Evolutionary conservation across 2,888 invertebrate species (phyloP).

Genomic region (Eledona agricola): DNA sequence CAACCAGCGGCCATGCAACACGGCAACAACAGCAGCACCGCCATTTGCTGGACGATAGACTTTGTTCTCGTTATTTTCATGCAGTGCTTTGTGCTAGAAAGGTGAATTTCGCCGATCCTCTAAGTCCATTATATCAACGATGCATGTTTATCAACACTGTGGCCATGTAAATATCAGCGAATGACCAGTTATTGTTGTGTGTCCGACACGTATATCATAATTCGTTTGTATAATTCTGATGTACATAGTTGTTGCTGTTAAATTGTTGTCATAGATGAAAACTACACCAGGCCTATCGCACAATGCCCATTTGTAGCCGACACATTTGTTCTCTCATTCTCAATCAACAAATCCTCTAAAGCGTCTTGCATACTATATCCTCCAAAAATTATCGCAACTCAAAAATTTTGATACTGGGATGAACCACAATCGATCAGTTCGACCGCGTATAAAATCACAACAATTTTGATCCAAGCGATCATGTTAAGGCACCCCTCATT

Average conservation of each 20-base stretch:
- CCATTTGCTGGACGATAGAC: conserved; percentile 53
- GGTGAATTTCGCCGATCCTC: conserved; percentile 48
- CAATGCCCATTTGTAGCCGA: conserved; percentile 30
- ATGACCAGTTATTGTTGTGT: conserved; percentile 39
- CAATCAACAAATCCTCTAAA: too few relatives aligned
- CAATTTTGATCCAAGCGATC: conserved; percentile 15
- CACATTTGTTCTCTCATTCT: conserved; percentile 28
- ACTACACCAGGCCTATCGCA: conserved; percentile 34
- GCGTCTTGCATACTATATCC: conserved; percentile 8
- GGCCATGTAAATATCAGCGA: conserved; percentile 38
- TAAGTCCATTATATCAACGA: conserved; percentile 36
- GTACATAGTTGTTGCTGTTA: conserved; percentile 40
- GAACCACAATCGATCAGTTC: conserved; percentile 21
- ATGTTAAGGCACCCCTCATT: conserved; percentile 15
- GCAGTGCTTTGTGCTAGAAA: conserved; percentile 52
- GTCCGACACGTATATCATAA: conserved; percentile 37
- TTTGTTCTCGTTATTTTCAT: conserved; percentile 50
- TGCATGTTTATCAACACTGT: conserved; percentile 37
- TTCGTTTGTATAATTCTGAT: conserved; percentile 37
- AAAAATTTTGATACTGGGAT: too few relatives aligned
- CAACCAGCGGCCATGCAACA: conserved; percentile 63
- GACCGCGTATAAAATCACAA: conserved; percentile 23
- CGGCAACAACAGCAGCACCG: conserved; percentile 56
- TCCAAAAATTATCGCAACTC: too few relatives aligned
- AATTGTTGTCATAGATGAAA: conserved; percentile 37